These are phyloP conservation scores for Perca fluviatilis DNA, from an alignment of 2,113 vertebrate species.

Conservation along the genomic window DNA sequence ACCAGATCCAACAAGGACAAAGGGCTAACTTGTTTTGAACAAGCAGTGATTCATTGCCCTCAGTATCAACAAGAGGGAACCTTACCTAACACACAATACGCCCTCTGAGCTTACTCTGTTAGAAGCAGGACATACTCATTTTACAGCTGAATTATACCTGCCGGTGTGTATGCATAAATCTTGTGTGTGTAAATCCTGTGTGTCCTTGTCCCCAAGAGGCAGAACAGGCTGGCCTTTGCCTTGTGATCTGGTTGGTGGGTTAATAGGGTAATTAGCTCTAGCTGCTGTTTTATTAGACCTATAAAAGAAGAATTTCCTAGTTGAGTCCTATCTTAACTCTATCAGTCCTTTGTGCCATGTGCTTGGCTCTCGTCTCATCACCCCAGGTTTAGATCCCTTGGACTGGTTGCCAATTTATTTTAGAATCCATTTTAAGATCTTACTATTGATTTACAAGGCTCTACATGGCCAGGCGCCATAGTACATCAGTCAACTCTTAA, in stretches of 20 bases:
- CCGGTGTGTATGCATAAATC: background rate
- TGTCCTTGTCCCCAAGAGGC: conserved; percentile 16
- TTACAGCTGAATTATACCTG: conserved; percentile 41
- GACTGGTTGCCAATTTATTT: no score
- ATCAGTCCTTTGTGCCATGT: background rate
- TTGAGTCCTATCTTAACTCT: background rate
- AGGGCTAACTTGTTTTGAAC: conserved; percentile 56
- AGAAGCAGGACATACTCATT: conserved; percentile 25
- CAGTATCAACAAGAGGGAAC: conserved; percentile 58
- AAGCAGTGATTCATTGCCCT: conserved; percentile 47
- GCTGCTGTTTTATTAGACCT: conserved; percentile 36
- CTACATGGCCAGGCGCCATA: no score
- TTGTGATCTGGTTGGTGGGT: conserved; percentile 10
- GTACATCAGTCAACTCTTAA: no score
- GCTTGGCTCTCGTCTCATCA: background rate
- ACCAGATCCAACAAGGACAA: conserved; percentile 35
- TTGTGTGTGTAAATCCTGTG: background rate
- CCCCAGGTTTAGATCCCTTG: no score
- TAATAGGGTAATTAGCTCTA: conserved; percentile 42
- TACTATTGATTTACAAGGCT: no score
- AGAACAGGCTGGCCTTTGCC: conserved; percentile 12
- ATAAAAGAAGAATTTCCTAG: conserved; percentile 30
- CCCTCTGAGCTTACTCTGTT: conserved; percentile 27
- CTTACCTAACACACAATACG: conserved; percentile 26
- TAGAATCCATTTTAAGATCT: no score